A percentile compares a stretch with the other conserved stretches of the same genome.
These are phyloP conservation scores for Gnathonemus echidnorhynchus DNA, from an alignment of 2,113 vertebrate species.

Conservation along the genomic window DNA sequence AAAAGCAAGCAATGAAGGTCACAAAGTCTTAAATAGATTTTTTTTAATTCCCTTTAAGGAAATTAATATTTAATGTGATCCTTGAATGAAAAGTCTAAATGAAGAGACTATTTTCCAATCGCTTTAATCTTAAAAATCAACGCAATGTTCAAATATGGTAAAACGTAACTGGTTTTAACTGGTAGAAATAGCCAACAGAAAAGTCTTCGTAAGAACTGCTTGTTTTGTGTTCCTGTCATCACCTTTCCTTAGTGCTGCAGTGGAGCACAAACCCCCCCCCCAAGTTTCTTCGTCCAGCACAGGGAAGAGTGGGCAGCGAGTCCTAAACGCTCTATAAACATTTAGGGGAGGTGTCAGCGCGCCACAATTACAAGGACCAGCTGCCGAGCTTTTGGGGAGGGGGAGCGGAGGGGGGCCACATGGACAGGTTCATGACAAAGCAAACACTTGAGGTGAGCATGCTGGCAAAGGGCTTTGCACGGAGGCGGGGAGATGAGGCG, in stretches of 20 bases:
- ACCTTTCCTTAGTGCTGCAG: not conserved
- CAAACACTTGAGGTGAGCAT: slow-evolving; percentile 58
- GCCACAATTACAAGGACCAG: not conserved
- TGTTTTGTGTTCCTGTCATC: not conserved
- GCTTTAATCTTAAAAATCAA: not conserved
- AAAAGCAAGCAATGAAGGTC: slow-evolving; percentile 33
- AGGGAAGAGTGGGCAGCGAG: not conserved
- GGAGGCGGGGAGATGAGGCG: slow-evolving; percentile 27
- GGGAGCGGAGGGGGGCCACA: not conserved
- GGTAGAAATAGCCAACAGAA: not conserved
- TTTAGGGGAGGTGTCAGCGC: slow-evolving; percentile 12
- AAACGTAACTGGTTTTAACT: not conserved
- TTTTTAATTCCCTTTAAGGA: not conserved
- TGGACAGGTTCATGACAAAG: slow-evolving; percentile 42
- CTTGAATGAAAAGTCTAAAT: not conserved
- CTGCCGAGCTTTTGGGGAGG: not conserved
- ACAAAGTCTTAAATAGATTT: not conserved
- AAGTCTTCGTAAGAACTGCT: not conserved
- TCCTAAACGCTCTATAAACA: slow-evolving; percentile 14
- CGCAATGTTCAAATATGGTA: not conserved
- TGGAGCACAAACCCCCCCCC: not conserved
- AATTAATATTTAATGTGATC: not conserved
- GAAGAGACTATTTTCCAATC: not conserved
- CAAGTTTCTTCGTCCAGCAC: not conserved
- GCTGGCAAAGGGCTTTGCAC: slow-evolving; percentile 53